Evolutionary conservation across 2,797 vertebrate genomes (phyloP).

Genomic region (Simalia tracyae): DNA sequence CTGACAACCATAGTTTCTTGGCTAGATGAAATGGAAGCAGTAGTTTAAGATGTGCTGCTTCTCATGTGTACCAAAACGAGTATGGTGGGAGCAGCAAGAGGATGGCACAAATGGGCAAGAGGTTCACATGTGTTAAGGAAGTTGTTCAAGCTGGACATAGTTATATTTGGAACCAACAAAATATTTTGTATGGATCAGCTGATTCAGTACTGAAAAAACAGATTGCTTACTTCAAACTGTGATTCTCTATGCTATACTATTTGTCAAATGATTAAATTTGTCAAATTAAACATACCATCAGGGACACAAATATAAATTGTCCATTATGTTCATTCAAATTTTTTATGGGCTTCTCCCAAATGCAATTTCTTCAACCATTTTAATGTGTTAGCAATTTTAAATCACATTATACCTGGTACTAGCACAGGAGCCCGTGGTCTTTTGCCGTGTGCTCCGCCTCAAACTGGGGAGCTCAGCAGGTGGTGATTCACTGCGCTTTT

Average conservation of each 20-base stretch:
- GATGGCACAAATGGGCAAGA: background rate
- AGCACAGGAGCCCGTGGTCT: conserved; percentile 99
- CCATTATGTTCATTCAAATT: background rate
- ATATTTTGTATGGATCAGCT: background rate
- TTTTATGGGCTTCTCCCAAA: background rate
- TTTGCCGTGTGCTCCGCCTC: conserved; percentile 99
- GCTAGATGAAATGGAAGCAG: background rate
- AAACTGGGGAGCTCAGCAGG: conserved; percentile 99
- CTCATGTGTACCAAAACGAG: background rate
- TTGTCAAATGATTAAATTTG: background rate
- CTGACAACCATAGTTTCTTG: background rate
- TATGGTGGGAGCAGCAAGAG: background rate
- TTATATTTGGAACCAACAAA: background rate
- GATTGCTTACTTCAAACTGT: background rate
- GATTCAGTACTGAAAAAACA: background rate
- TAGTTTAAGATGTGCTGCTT: background rate
- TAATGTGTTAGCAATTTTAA: background rate
- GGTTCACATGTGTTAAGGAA: background rate
- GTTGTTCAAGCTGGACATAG: background rate
- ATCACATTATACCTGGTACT: conserved; percentile 87
- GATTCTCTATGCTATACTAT: background rate
- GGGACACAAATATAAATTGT: background rate
- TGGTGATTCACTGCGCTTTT: conserved; percentile 99
- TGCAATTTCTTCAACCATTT: background rate
- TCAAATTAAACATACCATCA: background rate